Evolutionary conservation across 1,140 invertebrate species (phyloP), one percentile per base, ranked within the genome.

Genomic region (Neodiprion lecontei): DNA sequence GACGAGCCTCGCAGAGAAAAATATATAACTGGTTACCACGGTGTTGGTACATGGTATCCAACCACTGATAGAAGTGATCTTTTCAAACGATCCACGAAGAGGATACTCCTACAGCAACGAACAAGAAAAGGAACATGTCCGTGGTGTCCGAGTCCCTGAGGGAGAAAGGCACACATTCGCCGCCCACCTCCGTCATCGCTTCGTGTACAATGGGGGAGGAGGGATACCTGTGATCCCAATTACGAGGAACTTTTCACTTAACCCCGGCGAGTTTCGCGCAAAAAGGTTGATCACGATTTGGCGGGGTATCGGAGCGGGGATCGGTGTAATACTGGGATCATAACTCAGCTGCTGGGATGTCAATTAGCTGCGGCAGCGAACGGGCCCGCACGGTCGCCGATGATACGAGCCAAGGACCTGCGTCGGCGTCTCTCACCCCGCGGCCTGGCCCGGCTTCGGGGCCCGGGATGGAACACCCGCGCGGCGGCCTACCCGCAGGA

Each of bases 221-320:
- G n/a, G 8, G 40, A 49, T 23, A 14, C 68, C 21, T n/a, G 68
- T 23, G 68, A 61, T 61, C 53, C 53, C 68, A 69, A 69, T 69
- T 69, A 69, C 68, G 11, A 14, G 21, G 23, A 69, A 47, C 68
- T 69, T 69, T 69, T 69, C 68, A 69, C 68, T 61, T 61, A 61
- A 61, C 53, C 53, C 21, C 68, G 68, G 21, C 10, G 68, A 23
- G 47, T 69, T 47, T 28, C 48, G 74, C 68, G 72, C 70, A 73
- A 77, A 77, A 77, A 77, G 74, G 70, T 75, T 75, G 76, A 77
- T 77, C 76, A 77, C 76, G 76, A 77, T 77, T 77, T 73, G 72
- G 67, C 40, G 73, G 66, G 73, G 74, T 77, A 77, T 77, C 73
- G 74, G 74, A 48, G 76, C 71, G 48, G 70, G 69, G 69, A 77